Conservation (phyloP, 2,888 invertebrate genomes). For the Netelia melanura region DNA sequence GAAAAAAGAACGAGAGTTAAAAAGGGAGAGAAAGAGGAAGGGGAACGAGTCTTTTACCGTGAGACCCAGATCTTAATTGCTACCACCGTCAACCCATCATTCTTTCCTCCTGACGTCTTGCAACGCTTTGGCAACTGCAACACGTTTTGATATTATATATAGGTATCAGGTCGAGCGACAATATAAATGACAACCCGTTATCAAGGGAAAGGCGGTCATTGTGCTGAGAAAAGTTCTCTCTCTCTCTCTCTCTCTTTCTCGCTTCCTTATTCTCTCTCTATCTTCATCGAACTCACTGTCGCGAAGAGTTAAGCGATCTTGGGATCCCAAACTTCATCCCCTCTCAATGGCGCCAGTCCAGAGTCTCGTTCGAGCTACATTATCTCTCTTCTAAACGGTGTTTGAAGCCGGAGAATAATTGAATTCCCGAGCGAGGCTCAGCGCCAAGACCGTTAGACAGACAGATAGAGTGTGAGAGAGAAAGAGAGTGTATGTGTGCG, state of each 20-base stretch:
- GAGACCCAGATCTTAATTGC: constrained; percentile 58
- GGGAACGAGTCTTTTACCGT: constrained; percentile 11
- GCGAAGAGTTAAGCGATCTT: constrained; percentile 67
- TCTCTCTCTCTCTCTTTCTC: not conserved
- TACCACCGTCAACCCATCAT: constrained; percentile 38
- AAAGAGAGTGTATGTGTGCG: constrained; percentile 25
- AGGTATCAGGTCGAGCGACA: constrained; percentile 9
- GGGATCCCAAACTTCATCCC: constrained; percentile 62
- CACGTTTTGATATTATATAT: constrained; percentile 31
- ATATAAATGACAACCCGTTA: constrained; percentile 52
- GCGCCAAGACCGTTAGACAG: constrained; percentile 72
- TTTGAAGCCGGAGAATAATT: constrained; percentile 76
- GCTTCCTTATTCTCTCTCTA: constrained; percentile 13
- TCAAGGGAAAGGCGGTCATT: constrained; percentile 58
- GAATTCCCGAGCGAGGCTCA: constrained; percentile 75
- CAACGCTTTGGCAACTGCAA: constrained; percentile 8
- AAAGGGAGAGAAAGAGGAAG: not conserved
- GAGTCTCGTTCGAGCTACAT: constrained; percentile 73
- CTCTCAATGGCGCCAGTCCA: constrained; percentile 66
- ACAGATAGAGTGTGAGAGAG: constrained; percentile 40
- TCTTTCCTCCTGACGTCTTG: not conserved
- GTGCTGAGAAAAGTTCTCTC: constrained; percentile 1
- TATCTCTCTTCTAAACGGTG: constrained; percentile 71
- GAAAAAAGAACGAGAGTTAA: not conserved
- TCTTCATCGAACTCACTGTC: constrained; percentile 28